These are phyloP conservation scores for Lysandra bellargus DNA, from an alignment of 2,888 invertebrate genomes.

Conservation along the genomic window DNA sequence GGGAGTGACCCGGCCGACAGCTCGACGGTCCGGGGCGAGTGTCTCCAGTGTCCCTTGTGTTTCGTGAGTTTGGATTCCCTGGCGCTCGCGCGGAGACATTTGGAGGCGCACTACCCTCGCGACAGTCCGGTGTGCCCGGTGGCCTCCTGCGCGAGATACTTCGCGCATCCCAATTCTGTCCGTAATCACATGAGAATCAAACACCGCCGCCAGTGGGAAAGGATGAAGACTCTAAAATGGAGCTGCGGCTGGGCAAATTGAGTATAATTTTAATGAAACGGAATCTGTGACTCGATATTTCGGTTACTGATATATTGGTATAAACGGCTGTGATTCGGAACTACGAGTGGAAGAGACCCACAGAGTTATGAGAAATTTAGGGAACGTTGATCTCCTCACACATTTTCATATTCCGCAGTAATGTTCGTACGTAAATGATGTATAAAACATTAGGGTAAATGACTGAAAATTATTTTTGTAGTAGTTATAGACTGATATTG, in stretches of 20 bases:
- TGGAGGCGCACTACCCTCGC: constrained; percentile 91
- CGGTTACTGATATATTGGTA: constrained; percentile 37
- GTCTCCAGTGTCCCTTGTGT: constrained; percentile 86
- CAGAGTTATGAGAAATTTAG: constrained; percentile 42
- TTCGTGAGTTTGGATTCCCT: constrained; percentile 83
- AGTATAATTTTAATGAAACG: constrained; percentile 30
- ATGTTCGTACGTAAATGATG: constrained; percentile 52
- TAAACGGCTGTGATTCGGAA: constrained; percentile 49
- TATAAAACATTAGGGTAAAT: constrained; percentile 72
- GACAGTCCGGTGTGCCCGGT: constrained; percentile 92
- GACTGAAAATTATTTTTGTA: constrained; percentile 81
- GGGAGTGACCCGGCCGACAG: constrained; percentile 43
- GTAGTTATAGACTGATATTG: constrained; percentile 78
- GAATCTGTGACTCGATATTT: constrained; percentile 39
- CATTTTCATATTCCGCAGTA: constrained; percentile 65
- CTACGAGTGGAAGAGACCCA: constrained; percentile 45
- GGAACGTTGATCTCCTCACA: constrained; percentile 67
- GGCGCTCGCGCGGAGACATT: constrained; percentile 85
- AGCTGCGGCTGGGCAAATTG: constrained; percentile 80
- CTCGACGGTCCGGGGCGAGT: constrained; percentile 43
- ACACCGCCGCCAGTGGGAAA: constrained; percentile 90
- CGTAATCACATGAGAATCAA: constrained; percentile 93
- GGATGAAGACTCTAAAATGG: constrained; percentile 90
- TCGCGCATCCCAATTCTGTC: constrained; percentile 92
- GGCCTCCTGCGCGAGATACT: constrained; percentile 85